Evolutionary conservation across 2,797 vertebrate species (phyloP), one percentile per base, ranked within the genome.

Genomic region (Galago senegalensis): DNA sequence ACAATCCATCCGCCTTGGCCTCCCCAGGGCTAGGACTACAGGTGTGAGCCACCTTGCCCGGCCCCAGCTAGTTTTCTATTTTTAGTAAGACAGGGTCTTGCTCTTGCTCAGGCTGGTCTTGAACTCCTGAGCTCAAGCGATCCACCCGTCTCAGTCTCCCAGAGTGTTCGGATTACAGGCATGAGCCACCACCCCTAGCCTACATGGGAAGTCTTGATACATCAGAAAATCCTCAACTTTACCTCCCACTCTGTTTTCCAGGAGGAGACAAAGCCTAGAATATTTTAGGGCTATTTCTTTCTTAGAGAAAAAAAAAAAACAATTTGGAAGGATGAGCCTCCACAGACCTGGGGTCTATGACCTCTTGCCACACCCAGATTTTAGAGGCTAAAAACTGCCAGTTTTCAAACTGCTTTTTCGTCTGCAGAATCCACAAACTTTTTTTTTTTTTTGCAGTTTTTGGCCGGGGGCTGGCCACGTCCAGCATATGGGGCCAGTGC

Each of bases 371-470:
- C 31, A 5, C 17, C 20, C 58, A 25, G 27, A 18, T 58, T 31
- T 56, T 34, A 43, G 56, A 43, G 43, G 18, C 27, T 25, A 25
- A n/a, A 25, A 91, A 56, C 18, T 16, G 4, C 49, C n/a, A 13
- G 16, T n/a, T 93, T 94, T 87, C 61, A 61, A 90, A 77, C 9
- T 53, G 85, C 25, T 81, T 75, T 91, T 53, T n/a, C 81, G 67
- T 69, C 53, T 72, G 37, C 21, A 67, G 69, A 80, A 82, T 37
- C 9, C 5, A 2, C 23, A 46, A 18, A 4, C 34, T 63, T 85
- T 91, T 56, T 10, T 46, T 49, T 13, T 49, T 49, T 13, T 49
- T 49, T 49, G 46, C 11, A 49, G 46, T 49, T 49, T 49, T 43
- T 49, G 46, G 46, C 46, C 11, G 10, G 46, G 46, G 2, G 11